A percentile compares a stretch with the other conserved stretches of the same genome.
phyloP scores from a whole-genome alignment of 1,140 invertebrate genomes.

The Tigriopus japonicus region DNA sequence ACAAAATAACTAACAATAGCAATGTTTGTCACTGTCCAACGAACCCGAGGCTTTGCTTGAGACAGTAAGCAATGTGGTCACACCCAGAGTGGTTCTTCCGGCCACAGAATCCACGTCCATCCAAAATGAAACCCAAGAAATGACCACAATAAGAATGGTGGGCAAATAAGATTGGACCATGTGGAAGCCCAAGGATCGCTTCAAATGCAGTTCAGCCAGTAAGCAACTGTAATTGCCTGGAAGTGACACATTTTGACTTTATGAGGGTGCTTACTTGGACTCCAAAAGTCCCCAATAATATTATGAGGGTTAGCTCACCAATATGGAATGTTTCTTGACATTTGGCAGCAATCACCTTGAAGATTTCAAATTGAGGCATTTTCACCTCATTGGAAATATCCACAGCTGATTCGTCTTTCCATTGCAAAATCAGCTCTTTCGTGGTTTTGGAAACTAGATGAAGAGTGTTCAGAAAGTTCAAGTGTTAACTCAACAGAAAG shows the following conservation, averaged over 20 bases:
- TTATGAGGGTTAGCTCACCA: constrained; percentile 22
- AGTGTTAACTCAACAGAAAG: constrained; percentile 19
- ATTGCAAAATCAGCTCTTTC: constrained; percentile 1
- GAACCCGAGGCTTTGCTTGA: constrained; percentile 32
- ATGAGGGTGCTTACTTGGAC: too few species aligned
- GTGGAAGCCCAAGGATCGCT: constrained; percentile 36
- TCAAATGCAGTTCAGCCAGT: constrained; percentile 31
- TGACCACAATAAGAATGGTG: constrained; percentile 41
- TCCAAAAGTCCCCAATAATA: neutral
- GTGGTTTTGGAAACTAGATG: constrained; percentile 15
- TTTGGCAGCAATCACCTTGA: constrained; percentile 24
- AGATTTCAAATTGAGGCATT: constrained; percentile 34
- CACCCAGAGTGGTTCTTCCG: constrained; percentile 36
- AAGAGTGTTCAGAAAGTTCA: constrained; percentile 30
- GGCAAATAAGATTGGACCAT: constrained; percentile 42
- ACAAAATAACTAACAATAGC: too few species aligned
- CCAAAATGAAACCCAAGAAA: constrained; percentile 45
- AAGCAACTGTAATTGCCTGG: constrained; percentile 34
- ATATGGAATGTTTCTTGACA: constrained; percentile 31
- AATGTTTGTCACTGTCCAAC: neutral
- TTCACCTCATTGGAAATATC: constrained; percentile 29
- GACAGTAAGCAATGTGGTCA: constrained; percentile 37
- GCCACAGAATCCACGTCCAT: constrained; percentile 41
- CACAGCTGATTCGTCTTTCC: constrained; percentile 27
- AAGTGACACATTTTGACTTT: neutral